Evolutionary conservation across 64 coral and sea anemone genomes (phyloP).

Genomic region (Platygyra sinensis): DNA sequence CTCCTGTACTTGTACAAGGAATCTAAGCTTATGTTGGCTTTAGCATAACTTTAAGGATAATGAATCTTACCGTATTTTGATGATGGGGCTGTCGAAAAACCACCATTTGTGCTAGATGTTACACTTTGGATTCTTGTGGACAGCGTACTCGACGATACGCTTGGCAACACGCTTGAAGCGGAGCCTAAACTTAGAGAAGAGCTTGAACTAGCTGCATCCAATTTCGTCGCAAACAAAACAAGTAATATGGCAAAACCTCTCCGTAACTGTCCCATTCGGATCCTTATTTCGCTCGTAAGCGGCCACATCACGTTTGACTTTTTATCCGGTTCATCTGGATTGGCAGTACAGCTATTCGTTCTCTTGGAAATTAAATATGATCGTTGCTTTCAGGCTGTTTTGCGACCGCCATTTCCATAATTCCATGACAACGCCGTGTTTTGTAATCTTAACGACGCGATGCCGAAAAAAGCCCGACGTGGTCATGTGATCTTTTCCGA

Average conservation of each 20-base stretch:
- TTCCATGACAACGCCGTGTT: slow-evolving; percentile 11
- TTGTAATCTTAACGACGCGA: not conserved
- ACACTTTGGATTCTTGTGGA: not conserved
- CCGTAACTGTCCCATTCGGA: not conserved
- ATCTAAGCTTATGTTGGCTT: not conserved
- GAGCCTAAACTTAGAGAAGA: not conserved
- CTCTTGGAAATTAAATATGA: not conserved
- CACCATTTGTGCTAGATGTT: not conserved
- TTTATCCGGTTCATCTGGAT: not conserved
- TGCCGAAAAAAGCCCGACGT: too few species aligned
- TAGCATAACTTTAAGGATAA: not conserved
- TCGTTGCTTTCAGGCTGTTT: slow-evolving; percentile 11
- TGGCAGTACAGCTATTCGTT: not conserved
- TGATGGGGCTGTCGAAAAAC: not conserved
- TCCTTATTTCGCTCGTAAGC: not conserved
- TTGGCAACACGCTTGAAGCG: not conserved
- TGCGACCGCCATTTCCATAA: slow-evolving; percentile 6
- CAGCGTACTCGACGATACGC: not conserved
- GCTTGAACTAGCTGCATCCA: not conserved
- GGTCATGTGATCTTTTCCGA: not conserved
- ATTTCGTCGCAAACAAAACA: not conserved
- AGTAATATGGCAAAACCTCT: not conserved
- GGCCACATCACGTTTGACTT: slow-evolving; percentile 10
- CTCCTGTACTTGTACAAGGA: too few species aligned
- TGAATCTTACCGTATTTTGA: slow-evolving; percentile 14